phyloP scores from a whole-genome alignment of 2,113 vertebrate species.

The Sigmodon hispidus region DNA sequence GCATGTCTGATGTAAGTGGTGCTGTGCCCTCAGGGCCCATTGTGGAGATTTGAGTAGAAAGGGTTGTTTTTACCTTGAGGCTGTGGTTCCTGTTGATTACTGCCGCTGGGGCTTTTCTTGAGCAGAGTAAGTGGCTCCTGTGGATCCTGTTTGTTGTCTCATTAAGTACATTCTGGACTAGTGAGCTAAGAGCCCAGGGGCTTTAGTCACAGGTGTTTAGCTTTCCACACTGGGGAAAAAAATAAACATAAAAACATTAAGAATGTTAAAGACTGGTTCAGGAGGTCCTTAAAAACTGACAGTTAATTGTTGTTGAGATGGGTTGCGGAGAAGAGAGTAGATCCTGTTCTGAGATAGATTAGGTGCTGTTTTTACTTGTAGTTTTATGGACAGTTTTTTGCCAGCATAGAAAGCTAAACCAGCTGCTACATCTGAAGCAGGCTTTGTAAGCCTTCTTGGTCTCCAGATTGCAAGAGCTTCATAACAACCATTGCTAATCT shows the following conservation, averaged over 20 bases:
- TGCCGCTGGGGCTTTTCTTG: constrained; percentile 33
- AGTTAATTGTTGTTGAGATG: neutral
- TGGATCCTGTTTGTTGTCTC: constrained; percentile 23
- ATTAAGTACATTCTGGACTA: constrained; percentile 49
- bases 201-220: constrained; percentile 48
- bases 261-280: neutral
- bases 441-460: neutral
- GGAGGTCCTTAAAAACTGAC: neutral
- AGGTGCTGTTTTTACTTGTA: constrained; percentile 20
- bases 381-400: neutral
- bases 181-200: constrained; percentile 10
- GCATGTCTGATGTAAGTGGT: neutral
- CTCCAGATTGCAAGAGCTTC: neutral
- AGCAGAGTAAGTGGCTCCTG: constrained; percentile 45
- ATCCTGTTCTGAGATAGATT: neutral
- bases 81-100: neutral
- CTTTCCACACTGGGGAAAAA: constrained; percentile 10
- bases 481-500: neutral
- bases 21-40: neutral
- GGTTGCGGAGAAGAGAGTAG: neutral
- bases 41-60: neutral
- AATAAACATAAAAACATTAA: neutral
- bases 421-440: neutral
- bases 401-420: neutral
- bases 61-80: constrained; percentile 17